These are phyloP conservation scores for Drosophila quadrilineata DNA, from an alignment of 1,140 invertebrate species.

Conservation along the genomic window DNA sequence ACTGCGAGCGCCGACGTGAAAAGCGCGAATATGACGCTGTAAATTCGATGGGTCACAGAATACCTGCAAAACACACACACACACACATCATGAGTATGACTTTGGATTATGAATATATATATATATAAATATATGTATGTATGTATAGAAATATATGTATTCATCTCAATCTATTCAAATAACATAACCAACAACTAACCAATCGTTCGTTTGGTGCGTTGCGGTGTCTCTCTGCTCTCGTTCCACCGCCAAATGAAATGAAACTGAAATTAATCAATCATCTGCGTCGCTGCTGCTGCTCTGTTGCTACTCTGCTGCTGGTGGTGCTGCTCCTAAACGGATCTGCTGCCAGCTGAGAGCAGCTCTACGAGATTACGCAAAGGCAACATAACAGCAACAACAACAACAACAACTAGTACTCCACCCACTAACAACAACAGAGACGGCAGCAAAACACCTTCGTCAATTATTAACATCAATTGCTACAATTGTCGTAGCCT, in stretches of 20 bases:
- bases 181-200: neutral
- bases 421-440: constrained; percentile 42
- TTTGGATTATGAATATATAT: neutral
- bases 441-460: constrained; percentile 55
- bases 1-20: constrained; percentile 95
- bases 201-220: too few species aligned
- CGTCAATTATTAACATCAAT: constrained; percentile 80
- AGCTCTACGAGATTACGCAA: constrained; percentile 66
- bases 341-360: constrained; percentile 41
- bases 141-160: neutral
- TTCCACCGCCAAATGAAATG: constrained; percentile 64
- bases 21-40: constrained; percentile 96
- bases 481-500: constrained; percentile 77
- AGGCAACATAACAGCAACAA: too few species aligned
- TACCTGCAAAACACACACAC: constrained; percentile 84
- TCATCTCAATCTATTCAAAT: neutral
- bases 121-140: neutral
- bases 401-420: constrained; percentile 31
- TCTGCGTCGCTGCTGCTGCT: constrained; percentile 38
- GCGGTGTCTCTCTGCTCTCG: constrained; percentile 49
- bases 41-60: constrained; percentile 98
- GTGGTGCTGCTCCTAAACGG: constrained; percentile 55
- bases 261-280: constrained; percentile 81
- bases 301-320: constrained; percentile 64
- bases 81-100: constrained; percentile 28